Evolutionary conservation across 1,140 invertebrate species (phyloP), one percentile per base, ranked within the genome.

Genomic region (Meloidogyne chitwoodi): DNA sequence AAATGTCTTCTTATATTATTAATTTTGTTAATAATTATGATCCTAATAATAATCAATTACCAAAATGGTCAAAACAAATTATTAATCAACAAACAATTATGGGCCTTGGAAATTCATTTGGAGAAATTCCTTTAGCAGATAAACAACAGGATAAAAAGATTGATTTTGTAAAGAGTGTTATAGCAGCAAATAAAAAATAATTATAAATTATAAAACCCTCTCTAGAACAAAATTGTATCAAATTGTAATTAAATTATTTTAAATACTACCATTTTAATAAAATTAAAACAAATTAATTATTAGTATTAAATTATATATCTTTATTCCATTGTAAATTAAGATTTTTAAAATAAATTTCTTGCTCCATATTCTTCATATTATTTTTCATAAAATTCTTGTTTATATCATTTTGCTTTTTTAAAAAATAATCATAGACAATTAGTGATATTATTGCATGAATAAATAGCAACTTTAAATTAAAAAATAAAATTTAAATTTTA

Each of bases 351-450:
- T 38, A 38, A 8, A 38, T 38, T 38, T 38, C 34, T 10, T 38
- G 34, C 10, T 38, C 34, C 4, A 6, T n/a, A n/a, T n/a, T n/a
- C 4, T 56, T 56, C 48, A 56, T 56, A 56, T 56, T 56, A n/a
- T 56, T 56, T 56, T 56, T 56, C 0, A 56, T 56, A 56, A 56
- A 56, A 56, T 56, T 56, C 5, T 56, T 56, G 19, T 56, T 56
- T n/a, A 56, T n/a, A 56, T 56, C 48, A 56, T 56, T 56, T 56
- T 56, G 48, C 19, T 56, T 56, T 56, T n/a, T 62, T 48, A 73
- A n/a, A 31, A 73, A 73, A 63, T 63, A 73, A 14, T 73, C 56
- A n/a, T 73, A 73, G 4, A 73, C 24, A 14, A 73, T 34, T 64
- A 73, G 34, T 38, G 41, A 61, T 14, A 73, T 56, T 19, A 73